A percentile compares a stretch with the other conserved stretches of the same genome.
phyloP scores from a whole-genome alignment of 2,113 vertebrate species.

The Pelobates fuscus region DNA sequence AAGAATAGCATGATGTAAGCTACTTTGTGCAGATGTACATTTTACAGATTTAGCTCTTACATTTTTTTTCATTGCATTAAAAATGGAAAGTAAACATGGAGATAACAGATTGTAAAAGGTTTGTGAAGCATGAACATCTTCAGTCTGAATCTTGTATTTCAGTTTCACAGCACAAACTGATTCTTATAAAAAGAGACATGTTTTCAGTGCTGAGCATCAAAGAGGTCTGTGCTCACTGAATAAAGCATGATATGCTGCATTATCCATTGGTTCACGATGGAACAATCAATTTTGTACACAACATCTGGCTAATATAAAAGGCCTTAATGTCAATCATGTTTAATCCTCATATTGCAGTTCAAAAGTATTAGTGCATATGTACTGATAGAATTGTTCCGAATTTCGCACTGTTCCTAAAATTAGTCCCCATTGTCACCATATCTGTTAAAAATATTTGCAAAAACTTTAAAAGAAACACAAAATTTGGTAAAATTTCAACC shows the following conservation, averaged over 20 bases:
- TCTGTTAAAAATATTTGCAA: no score
- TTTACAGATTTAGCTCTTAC: no score
- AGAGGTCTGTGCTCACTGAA: slow-evolving; percentile 3
- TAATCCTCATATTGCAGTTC: neutral
- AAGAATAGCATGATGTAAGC: no score
- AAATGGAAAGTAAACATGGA: slow-evolving; percentile 20
- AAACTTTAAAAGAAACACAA: no score
- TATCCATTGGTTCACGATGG: neutral
- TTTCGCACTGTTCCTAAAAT: no score
- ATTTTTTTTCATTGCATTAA: no score
- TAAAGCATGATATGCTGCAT: slow-evolving; percentile 16
- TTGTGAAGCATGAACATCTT: slow-evolving; percentile 36
- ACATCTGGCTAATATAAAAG: neutral
- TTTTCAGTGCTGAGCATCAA: slow-evolving; percentile 4
- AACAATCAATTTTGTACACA: neutral
- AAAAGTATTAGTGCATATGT: neutral
- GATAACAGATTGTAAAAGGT: slow-evolving; percentile 35
- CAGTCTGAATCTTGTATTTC: slow-evolving; percentile 19
- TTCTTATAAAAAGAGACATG: slow-evolving; percentile 31
- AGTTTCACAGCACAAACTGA: slow-evolving; percentile 27
- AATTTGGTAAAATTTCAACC: no score
- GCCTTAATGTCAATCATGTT: neutral
- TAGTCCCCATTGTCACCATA: no score
- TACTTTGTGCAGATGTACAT: no score
- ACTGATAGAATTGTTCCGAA: no score